Evolutionary conservation across 2,797 vertebrate species (phyloP).

Genomic region (Adelosebastes latens): DNA sequence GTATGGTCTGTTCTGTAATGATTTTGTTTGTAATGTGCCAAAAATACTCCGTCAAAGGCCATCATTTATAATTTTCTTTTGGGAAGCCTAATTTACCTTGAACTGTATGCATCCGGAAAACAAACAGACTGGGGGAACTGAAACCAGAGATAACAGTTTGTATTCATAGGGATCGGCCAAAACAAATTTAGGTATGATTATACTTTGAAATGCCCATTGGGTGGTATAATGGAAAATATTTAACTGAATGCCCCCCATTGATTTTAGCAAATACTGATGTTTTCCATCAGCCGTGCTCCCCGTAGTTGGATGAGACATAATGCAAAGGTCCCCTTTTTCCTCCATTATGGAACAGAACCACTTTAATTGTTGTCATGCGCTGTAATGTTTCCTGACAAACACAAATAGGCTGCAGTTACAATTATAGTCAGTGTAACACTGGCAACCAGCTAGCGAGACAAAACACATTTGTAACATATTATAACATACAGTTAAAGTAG

Average conservation of each 20-base stretch:
- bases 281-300: neutral
- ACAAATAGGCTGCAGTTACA: neutral
- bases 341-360: neutral
- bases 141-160: constrained; percentile 18
- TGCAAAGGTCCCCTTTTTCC: neutral
- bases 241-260: constrained; percentile 12
- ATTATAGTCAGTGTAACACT: neutral
- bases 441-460: neutral
- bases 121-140: neutral
- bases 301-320: neutral
- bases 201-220: constrained; percentile 24
- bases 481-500: neutral
- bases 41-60: neutral
- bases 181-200: constrained; percentile 26
- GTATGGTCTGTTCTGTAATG: constrained; percentile 22
- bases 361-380: neutral
- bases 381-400: neutral
- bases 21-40: constrained; percentile 30
- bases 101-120: neutral
- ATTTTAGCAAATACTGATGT: constrained; percentile 22
- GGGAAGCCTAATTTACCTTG: constrained; percentile 7
- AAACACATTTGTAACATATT: neutral
- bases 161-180: neutral
- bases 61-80: neutral
- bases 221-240: constrained; percentile 24